These are phyloP conservation scores for Silurus lanzhouensis DNA, from an alignment of 2,797 vertebrate species.

Conservation along the genomic window DNA sequence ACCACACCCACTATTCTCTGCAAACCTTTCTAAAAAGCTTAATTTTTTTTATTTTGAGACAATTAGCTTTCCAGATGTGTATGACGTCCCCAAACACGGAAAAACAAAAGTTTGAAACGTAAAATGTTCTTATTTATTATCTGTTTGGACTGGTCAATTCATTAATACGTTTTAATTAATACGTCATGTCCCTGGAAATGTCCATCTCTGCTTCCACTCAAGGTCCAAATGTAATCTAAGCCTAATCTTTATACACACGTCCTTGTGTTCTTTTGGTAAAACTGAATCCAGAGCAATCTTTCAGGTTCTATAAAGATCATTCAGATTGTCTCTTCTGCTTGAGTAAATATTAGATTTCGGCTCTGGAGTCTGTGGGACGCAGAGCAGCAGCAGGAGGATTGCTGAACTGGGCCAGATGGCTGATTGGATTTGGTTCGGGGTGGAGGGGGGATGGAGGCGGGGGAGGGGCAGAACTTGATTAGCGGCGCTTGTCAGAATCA, in stretches of 20 bases:
- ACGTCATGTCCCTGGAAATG: neutral
- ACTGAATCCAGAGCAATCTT: neutral
- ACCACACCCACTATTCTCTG: too few species aligned
- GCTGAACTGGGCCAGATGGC: conserved; percentile 69
- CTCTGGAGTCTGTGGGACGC: conserved; percentile 3
- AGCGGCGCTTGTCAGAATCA: conserved; percentile 58
- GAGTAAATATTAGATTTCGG: conserved; percentile 5
- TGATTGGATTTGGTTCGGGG: conserved; percentile 67
- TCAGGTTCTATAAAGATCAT: conserved; percentile 1
- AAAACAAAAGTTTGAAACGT: too few species aligned
- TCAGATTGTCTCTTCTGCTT: neutral
- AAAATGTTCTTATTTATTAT: too few species aligned
- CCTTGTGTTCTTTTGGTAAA: neutral
- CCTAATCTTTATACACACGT: neutral
- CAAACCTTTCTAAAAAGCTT: neutral
- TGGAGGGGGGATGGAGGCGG: too few species aligned
- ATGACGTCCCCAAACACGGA: neutral
- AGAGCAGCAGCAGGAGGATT: conserved; percentile 57
- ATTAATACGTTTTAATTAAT: neutral
- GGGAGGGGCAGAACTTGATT: conserved; percentile 62
- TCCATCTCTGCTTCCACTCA: neutral
- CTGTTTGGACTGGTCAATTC: too few species aligned
- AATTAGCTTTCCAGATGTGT: neutral
- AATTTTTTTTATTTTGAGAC: neutral
- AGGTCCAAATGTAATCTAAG: neutral